Evolutionary conservation across 2,113 vertebrate genomes (phyloP).

Genomic region (Numida meleagris): DNA sequence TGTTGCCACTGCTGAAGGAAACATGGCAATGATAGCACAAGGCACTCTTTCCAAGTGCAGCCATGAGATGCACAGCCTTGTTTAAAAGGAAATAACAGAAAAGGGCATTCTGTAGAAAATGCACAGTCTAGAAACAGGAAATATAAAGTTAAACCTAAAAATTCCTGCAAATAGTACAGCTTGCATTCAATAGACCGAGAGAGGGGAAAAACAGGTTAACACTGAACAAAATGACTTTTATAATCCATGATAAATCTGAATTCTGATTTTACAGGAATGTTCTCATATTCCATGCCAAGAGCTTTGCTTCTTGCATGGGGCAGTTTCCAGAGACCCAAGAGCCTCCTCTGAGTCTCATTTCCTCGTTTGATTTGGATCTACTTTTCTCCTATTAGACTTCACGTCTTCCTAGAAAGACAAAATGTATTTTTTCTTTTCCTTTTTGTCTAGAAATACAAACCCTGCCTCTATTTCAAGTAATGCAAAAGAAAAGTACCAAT

Average conservation of each 20-base stretch:
- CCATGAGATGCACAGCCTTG: neutral
- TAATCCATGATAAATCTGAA: neutral
- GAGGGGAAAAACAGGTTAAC: neutral
- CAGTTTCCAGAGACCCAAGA: neutral
- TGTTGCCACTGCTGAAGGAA: neutral
- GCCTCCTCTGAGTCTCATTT: neutral
- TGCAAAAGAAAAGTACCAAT: neutral
- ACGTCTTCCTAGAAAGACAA: neutral
- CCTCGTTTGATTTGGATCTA: neutral
- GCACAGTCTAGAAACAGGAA: neutral
- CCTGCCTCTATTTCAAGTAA: neutral
- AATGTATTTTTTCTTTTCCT: neutral
- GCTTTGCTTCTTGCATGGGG: neutral
- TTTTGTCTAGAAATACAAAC: neutral
- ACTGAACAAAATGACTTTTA: neutral
- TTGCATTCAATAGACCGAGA: neutral
- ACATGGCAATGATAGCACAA: neutral
- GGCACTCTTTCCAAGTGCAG: neutral
- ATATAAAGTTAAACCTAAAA: neutral
- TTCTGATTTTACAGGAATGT: neutral
- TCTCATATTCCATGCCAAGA: neutral
- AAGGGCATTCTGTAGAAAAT: neutral
- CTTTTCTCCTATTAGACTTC: neutral
- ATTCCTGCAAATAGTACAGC: neutral
- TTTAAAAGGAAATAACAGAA: neutral